Percentiles rank a stretch among this genome's conserved stretches.
phyloP scores from a whole-genome alignment of 2,113 vertebrate genomes.

The Paracanthobrama guichenoti region DNA sequence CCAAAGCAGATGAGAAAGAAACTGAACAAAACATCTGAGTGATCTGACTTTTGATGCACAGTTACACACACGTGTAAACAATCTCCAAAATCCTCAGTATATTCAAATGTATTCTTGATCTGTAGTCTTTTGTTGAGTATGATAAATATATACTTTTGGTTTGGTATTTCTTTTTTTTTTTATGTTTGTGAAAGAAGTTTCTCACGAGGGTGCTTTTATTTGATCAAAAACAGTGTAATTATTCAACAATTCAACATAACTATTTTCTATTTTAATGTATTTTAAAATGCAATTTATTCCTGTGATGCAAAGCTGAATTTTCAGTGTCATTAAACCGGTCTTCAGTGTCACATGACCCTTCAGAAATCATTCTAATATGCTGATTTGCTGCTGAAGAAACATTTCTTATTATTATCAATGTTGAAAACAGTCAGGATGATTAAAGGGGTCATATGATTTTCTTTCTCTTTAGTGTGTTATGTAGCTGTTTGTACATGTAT shows the following conservation, averaged over 20 bases:
- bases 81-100: background rate
- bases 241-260: no score
- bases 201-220: background rate
- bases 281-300: background rate
- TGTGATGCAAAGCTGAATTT: background rate
- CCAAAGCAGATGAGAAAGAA: slow-evolving; percentile 16
- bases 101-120: background rate
- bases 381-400: background rate
- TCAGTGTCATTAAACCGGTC: background rate
- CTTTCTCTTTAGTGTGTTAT: no score
- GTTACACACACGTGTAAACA: background rate
- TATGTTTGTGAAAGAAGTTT: background rate
- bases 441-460: no score
- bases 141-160: background rate
- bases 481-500: no score
- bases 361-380: background rate
- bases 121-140: background rate
- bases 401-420: background rate
- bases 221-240: background rate
- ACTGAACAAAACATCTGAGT: slow-evolving; percentile 12
- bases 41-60: background rate
- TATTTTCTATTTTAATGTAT: no score
- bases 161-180: background rate
- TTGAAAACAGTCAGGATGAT: no score
- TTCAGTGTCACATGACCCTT: background rate